Evolutionary conservation across 2,888 invertebrate species (phyloP).

Genomic region (Caradrina clavipalpis): DNA sequence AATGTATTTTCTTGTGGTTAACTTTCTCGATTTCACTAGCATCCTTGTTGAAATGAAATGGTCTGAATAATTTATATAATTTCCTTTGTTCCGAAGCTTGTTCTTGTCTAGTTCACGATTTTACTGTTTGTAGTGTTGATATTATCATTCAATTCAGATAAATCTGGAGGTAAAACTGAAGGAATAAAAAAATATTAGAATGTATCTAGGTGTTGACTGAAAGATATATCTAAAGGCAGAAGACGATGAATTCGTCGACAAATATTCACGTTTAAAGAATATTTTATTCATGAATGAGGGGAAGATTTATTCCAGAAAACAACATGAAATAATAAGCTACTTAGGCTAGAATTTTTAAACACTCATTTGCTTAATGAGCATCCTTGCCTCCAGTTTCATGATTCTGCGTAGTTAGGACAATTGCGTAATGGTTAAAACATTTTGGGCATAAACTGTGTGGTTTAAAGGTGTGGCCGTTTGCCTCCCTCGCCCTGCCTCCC

Average conservation of each 20-base stretch:
- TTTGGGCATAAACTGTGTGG: slow-evolving; percentile 52
- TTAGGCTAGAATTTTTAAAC: slow-evolving; percentile 20
- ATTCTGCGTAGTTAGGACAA: slow-evolving; percentile 40
- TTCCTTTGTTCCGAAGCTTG: slow-evolving; percentile 2
- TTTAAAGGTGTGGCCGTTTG: slow-evolving; percentile 54
- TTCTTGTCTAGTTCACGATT: neutral
- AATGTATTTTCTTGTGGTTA: slow-evolving; percentile 45
- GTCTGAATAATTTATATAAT: slow-evolving; percentile 8
- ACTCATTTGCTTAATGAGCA: slow-evolving; percentile 40
- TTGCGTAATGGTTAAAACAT: slow-evolving; percentile 64
- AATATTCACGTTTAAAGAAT: slow-evolving; percentile 13
- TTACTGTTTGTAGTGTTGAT: neutral
- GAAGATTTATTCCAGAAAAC: slow-evolving; percentile 1
- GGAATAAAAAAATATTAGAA: neutral
- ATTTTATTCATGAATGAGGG: slow-evolving; percentile 33
- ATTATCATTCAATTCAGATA: neutral
- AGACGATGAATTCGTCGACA: neutral
- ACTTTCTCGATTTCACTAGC: slow-evolving; percentile 62
- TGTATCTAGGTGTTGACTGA: neutral
- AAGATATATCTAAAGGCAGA: neutral
- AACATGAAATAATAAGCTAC: slow-evolving; percentile 9
- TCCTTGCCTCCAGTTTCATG: slow-evolving; percentile 25
- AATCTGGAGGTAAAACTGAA: neutral
- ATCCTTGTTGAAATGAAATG: slow-evolving; percentile 42
- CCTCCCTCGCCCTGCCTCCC: slow-evolving; percentile 57